A percentile compares a stretch with the other conserved stretches of the same genome.
Evolutionary conservation across 2,888 invertebrate genomes (phyloP).

Genomic region (Ganaspis brasiliensis): DNA sequence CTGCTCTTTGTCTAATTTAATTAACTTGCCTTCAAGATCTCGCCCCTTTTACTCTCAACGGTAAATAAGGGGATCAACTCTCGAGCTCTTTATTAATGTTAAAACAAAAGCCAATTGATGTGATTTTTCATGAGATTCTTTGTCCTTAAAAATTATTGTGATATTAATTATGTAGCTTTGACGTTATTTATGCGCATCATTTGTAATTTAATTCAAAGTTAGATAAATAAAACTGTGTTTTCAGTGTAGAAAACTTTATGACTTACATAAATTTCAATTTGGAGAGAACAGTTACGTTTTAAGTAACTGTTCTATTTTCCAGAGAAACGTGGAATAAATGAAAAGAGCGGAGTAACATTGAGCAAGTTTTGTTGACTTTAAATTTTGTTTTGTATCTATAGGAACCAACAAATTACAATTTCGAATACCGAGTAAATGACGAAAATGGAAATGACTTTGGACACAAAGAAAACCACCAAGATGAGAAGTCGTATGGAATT

Average conservation of each 20-base stretch:
- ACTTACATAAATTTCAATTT: not conserved
- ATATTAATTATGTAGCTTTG: not conserved
- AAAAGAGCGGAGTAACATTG: not conserved
- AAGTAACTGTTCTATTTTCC: not conserved
- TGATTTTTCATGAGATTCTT: not conserved
- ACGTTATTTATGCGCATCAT: no score
- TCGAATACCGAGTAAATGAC: constrained; percentile 78
- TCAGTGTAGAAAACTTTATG: not conserved
- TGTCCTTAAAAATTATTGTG: not conserved
- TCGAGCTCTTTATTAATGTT: not conserved
- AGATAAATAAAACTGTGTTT: no score
- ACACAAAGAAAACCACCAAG: constrained; percentile 79
- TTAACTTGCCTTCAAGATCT: not conserved
- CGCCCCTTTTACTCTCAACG: not conserved
- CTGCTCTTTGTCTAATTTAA: not conserved
- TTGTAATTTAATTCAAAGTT: no score
- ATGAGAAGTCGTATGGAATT: constrained; percentile 77
- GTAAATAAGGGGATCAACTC: constrained; percentile 10
- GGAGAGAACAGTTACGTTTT: not conserved
- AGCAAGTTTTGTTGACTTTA: not conserved
- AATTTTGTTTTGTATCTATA: constrained; percentile 57
- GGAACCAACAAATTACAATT: constrained; percentile 76
- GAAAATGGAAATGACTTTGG: constrained; percentile 78
- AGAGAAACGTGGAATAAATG: not conserved
- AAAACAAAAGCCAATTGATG: constrained; percentile 6